Conservation (phyloP, 2,797 vertebrate genomes). For the Acanthornis magna region DNA sequence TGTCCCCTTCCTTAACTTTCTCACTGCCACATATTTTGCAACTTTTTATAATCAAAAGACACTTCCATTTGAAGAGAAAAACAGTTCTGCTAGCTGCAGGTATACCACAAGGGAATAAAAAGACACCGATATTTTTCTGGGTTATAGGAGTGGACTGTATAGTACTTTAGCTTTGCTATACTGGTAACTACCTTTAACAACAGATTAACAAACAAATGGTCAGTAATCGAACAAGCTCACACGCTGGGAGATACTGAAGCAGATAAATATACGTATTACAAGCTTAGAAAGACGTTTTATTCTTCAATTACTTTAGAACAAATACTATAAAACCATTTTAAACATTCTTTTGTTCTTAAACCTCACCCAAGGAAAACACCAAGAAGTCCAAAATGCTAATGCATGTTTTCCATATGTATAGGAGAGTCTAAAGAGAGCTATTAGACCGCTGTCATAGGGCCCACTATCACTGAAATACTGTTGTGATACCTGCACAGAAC, state of each 20-base stretch:
- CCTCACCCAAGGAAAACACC: neutral
- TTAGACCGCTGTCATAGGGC: neutral
- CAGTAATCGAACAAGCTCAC: neutral
- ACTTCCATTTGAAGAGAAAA: neutral
- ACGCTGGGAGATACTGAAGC: neutral
- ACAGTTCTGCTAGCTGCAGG: neutral
- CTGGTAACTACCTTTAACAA: neutral
- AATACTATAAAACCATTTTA: neutral
- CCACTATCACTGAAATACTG: neutral
- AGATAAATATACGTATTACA: neutral
- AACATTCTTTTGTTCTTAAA: neutral
- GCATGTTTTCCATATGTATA: neutral
- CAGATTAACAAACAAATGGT: neutral
- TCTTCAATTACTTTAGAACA: neutral
- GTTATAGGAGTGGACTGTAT: neutral
- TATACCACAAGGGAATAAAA: neutral
- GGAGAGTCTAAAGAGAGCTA: neutral
- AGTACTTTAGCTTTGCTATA: neutral
- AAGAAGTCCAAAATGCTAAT: neutral
- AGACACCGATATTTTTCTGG: accelerated
- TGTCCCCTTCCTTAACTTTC: neutral
- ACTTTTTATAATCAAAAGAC: neutral
- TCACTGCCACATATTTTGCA: neutral
- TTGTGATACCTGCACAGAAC: neutral
- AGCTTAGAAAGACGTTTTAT: neutral